phyloP scores from a whole-genome alignment of 2,888 invertebrate species.

The Lycophotia porphyrea region DNA sequence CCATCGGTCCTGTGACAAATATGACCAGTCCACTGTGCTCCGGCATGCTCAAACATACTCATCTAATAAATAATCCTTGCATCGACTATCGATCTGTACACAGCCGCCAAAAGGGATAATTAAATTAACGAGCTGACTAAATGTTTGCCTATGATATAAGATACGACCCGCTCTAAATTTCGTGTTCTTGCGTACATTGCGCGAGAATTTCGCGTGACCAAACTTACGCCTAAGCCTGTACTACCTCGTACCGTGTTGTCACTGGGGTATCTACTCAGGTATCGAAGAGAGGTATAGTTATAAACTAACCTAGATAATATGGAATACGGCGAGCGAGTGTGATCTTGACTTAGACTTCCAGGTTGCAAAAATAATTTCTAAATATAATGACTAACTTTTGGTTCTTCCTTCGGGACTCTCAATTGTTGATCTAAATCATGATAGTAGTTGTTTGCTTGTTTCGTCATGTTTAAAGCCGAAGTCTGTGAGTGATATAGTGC shows the following conservation, averaged over 20 bases:
- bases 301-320: neutral
- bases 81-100: neutral
- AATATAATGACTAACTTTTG: neutral
- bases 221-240: slow-evolving; percentile 11
- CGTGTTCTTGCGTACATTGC: slow-evolving; percentile 11
- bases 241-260: neutral
- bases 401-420: neutral
- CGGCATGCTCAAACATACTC: neutral
- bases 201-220: slow-evolving; percentile 31
- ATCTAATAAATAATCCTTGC: neutral
- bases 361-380: neutral
- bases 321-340: neutral
- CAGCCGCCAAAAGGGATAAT: neutral
- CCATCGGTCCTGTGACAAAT: neutral
- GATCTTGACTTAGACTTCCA: neutral
- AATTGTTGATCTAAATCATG: neutral
- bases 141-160: slow-evolving; percentile 16
- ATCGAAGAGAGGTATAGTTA: neutral
- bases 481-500: neutral
- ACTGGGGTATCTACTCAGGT: neutral
- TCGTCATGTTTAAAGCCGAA: neutral
- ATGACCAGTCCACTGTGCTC: neutral
- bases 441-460: neutral
- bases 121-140: neutral
- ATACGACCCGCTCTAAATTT: slow-evolving; percentile 43